These are phyloP conservation scores for Threskiornis aethiopicus DNA, from an alignment of 2,797 vertebrate species.

Conservation along the genomic window DNA sequence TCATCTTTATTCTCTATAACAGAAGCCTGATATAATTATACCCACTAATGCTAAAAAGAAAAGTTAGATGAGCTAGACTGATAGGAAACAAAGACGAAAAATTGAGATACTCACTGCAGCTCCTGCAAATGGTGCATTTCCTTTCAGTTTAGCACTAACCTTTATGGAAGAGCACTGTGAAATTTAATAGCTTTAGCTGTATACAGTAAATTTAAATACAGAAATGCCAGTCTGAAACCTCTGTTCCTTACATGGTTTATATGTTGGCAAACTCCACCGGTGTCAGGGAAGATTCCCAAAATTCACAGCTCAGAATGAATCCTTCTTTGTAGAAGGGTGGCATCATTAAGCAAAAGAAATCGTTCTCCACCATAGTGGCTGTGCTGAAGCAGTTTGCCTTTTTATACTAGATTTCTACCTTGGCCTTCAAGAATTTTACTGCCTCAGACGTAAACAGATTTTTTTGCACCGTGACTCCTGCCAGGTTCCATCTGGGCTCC, in stretches of 20 bases:
- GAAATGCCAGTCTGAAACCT: slow-evolving; percentile 34
- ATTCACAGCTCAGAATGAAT: slow-evolving; percentile 57
- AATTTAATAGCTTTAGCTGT: slow-evolving; percentile 9
- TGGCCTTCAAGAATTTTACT: slow-evolving; percentile 21
- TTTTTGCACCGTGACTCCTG: not conserved
- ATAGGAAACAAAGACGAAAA: slow-evolving; percentile 2
- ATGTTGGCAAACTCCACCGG: not conserved
- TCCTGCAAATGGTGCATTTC: not conserved
- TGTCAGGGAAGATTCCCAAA: slow-evolving; percentile 41
- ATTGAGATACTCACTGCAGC: not conserved
- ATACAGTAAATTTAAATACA: slow-evolving; percentile 21
- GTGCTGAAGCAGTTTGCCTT: not conserved
- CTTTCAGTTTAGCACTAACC: not conserved
- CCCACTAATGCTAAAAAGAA: not conserved
- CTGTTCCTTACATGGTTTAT: not conserved
- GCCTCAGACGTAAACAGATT: slow-evolving; percentile 5
- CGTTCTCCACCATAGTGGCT: not conserved
- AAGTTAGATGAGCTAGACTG: not conserved
- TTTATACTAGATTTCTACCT: not conserved
- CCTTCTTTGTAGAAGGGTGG: slow-evolving; percentile 49
- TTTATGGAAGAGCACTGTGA: slow-evolving; percentile 1
- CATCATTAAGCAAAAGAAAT: slow-evolving; percentile 27
- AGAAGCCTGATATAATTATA: not conserved
- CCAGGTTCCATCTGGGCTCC: not conserved
- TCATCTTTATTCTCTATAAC: not conserved